Evolutionary conservation across 2,113 vertebrate genomes (phyloP), one percentile per base, ranked within the genome.

Genomic region (Daphoenositta chrysoptera): DNA sequence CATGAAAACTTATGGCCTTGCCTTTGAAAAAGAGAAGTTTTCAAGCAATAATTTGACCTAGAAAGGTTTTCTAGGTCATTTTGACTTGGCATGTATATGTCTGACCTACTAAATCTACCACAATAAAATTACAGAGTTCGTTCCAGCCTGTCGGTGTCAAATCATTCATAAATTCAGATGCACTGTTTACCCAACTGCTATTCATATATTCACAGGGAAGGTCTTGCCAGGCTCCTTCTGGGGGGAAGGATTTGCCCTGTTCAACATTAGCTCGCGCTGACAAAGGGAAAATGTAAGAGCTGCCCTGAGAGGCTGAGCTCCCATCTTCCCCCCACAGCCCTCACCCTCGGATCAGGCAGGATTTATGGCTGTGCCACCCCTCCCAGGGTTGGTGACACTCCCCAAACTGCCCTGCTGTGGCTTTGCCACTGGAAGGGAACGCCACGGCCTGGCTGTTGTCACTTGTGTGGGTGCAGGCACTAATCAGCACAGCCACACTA

Each of bases 1-100:
- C 65, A 51, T 5, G 82, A 94, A 90, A 89, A 91, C 21, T 42
- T 22, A 68, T 2, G 57, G 91, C 35, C 69, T 92, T 95, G 94
- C 70, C 72, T 84, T 87, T 70, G 24, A 60, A 58, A 81, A 72
- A 72, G 63, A 57, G 75, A 86, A 90, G 96, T 96, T 97, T 95
- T 96, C 95, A 96, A 97, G 96, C 91, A 90, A 83, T 39, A 83
- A 85, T 97, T 96, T 97, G 97, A 97, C 98, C 97, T 97, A 98
- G 95, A 98, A 98, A 98, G 94, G 79, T 73, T 98, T 98, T 98
- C 97, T 97, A 97, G 98, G 98, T 97, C 97, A 94, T 93, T 95
- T 90, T 95, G 95, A 94, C 94, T 91, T 97, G 96, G 90, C 87
- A 95, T 93, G 95, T 91, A 56, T 75, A 92, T 50, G 30, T 78